These are phyloP conservation scores for Ascidia mentula DNA, from an alignment of 23 tunicate species.

Conservation along the genomic window DNA sequence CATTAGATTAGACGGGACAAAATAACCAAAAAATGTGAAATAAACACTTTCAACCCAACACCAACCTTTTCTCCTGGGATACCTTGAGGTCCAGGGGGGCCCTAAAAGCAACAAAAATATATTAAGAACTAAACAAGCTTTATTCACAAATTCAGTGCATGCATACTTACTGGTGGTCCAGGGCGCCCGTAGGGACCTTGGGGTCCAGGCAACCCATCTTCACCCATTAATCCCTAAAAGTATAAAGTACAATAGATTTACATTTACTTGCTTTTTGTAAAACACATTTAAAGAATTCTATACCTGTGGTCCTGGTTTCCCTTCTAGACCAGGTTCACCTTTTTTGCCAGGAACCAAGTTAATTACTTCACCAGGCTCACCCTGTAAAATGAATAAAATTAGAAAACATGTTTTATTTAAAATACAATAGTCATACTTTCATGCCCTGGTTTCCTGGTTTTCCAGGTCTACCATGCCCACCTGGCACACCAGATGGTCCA, in stretches of 20 bases:
- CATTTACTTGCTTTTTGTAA: neutral
- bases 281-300: neutral
- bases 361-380: constrained; percentile 76
- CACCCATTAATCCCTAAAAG: constrained; percentile 69
- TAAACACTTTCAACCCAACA: neutral
- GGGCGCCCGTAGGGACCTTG: constrained; percentile 66
- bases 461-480: constrained; percentile 54
- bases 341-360: constrained; percentile 70
- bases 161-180: constrained; percentile 83
- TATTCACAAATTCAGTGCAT: neutral
- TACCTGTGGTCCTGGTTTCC: constrained; percentile 63
- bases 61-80: constrained; percentile 56
- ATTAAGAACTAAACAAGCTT: neutral
- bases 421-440: constrained; percentile 34
- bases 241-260: neutral
- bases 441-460: constrained; percentile 54
- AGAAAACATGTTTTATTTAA: neutral
- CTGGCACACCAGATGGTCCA: constrained; percentile 75
- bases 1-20: neutral
- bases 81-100: constrained; percentile 69
- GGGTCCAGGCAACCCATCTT: constrained; percentile 66
- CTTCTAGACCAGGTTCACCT: constrained; percentile 75
- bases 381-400: constrained; percentile 39
- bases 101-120: constrained; percentile 32
- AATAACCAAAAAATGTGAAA: neutral